phyloP scores from a whole-genome alignment of 2,113 vertebrate species.

The Genyomyrus donnyi region DNA sequence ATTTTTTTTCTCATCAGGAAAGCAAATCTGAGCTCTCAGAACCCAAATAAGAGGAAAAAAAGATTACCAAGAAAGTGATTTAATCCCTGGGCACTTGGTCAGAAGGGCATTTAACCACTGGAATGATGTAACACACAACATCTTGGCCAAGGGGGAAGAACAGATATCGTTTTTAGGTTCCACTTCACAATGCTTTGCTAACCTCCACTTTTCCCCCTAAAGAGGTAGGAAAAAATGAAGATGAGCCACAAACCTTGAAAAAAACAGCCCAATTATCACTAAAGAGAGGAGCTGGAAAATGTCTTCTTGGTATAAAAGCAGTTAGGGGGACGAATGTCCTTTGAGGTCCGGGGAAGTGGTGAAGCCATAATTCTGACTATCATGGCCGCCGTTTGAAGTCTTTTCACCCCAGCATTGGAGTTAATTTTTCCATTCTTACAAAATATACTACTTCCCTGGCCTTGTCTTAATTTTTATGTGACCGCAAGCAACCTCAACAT shows the following conservation, averaged over 20 bases:
- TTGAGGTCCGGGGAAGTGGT: conserved; percentile 44
- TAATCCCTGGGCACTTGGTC: background rate
- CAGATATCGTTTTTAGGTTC: background rate
- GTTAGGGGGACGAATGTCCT: conserved; percentile 43
- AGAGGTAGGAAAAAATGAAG: background rate
- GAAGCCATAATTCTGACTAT: conserved; percentile 41
- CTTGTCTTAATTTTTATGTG: conserved; percentile 61
- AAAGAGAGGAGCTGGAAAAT: conserved; percentile 55
- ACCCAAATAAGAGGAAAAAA: background rate
- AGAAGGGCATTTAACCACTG: background rate
- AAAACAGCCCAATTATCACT: background rate
- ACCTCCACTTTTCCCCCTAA: background rate
- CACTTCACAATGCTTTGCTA: background rate
- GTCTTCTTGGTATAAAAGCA: conserved; percentile 42
- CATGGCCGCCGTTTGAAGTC: conserved; percentile 47
- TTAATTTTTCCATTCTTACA: conserved; percentile 33
- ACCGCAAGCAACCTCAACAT: conserved; percentile 66
- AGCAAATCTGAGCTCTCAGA: background rate
- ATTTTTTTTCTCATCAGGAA: background rate
- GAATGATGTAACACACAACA: background rate
- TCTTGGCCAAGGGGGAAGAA: background rate
- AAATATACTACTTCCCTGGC: conserved; percentile 14
- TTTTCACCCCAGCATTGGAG: conserved; percentile 29
- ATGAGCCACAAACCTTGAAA: conserved; percentile 13
- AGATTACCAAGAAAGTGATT: background rate